Evolutionary conservation across 2,113 vertebrate species (phyloP), one percentile per base, ranked within the genome.

Genomic region (Copsychus sechellarum): DNA sequence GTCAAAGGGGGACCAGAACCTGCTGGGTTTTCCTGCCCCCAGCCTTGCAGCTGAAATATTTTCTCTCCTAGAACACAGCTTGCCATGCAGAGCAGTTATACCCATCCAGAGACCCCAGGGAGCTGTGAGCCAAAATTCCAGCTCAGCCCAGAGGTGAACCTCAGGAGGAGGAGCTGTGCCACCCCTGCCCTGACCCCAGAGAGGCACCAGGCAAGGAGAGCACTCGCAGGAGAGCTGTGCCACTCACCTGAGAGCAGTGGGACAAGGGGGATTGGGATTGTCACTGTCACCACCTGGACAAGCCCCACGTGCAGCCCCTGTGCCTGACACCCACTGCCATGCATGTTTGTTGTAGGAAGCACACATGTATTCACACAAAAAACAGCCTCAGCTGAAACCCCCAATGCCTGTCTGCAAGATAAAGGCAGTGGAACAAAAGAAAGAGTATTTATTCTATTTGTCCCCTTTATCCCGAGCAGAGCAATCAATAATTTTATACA

Each of bases 301-400:
- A 5, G 69, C 40, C 17, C 58, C 40, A 8, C 0, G 40, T 11
- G 40, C 78, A 47, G 58, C 43, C 31, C 34, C 60, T 9, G 48
- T 4, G 9, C 9, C 42, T 5, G 31, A 3, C 42, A 23, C 25
- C 16, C 38, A 0, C 29, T 17, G 45, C 42, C 24, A 2, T 1
- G 33, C 47, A 0, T 5, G 38, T 3, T 24, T 8, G 0, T 1
- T 11, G 58, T 0, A 2, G 1, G 36, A 13, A 4, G 5, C 50
- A 50, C 47, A 48, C 23, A 48, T 25, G 7, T 20, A 48, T 14
- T 26, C 48, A 26, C 3, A 15, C 48, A 15, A 50, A 11, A 17
- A 28, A 28, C n/a, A 56, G 58, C 0, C 45, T 28, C 3, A 72
- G 45, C 28, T 38, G 45, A 58, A 84, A 74, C 2, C 45, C 57